Evolutionary conservation across 2,888 invertebrate genomes (phyloP).

Genomic region (Anaspis maculata): DNA sequence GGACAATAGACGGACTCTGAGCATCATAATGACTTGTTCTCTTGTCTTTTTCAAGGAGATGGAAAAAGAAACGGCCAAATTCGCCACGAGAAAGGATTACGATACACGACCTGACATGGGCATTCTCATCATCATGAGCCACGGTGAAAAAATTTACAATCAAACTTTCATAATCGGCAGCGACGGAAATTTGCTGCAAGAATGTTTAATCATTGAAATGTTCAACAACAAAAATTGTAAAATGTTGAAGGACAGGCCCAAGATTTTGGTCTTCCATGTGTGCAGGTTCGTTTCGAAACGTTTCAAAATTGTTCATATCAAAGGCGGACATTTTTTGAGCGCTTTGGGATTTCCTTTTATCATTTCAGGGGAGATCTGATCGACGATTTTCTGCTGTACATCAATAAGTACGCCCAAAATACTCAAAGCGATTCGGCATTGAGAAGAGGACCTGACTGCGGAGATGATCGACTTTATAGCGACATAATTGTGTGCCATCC

Average conservation of each 20-base stretch:
- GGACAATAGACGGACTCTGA: conserved; percentile 33
- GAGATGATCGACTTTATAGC: conserved; percentile 7
- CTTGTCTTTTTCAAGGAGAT: conserved; percentile 1
- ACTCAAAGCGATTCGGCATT: conserved; percentile 9
- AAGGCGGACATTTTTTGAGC: neutral
- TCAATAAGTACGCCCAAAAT: conserved; percentile 8
- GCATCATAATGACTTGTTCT: conserved; percentile 1
- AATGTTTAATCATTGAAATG: neutral
- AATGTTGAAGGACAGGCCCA: neutral
- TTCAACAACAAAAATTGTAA: neutral
- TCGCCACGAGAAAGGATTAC: neutral
- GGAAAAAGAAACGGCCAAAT: neutral
- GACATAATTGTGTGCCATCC: conserved; percentile 14
- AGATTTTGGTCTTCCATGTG: neutral
- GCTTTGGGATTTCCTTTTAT: neutral
- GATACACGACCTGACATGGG: neutral
- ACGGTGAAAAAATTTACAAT: neutral
- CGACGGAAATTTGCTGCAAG: neutral
- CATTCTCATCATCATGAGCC: neutral
- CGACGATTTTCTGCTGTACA: conserved; percentile 19
- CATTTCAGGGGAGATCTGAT: conserved; percentile 32
- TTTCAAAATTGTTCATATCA: neutral
- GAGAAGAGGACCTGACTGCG: conserved; percentile 4
- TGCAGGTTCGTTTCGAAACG: neutral
- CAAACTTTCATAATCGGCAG: neutral